These are phyloP conservation scores for Macrosteles quadrilineatus DNA, from an alignment of 1,140 invertebrate genomes.

Conservation along the genomic window DNA sequence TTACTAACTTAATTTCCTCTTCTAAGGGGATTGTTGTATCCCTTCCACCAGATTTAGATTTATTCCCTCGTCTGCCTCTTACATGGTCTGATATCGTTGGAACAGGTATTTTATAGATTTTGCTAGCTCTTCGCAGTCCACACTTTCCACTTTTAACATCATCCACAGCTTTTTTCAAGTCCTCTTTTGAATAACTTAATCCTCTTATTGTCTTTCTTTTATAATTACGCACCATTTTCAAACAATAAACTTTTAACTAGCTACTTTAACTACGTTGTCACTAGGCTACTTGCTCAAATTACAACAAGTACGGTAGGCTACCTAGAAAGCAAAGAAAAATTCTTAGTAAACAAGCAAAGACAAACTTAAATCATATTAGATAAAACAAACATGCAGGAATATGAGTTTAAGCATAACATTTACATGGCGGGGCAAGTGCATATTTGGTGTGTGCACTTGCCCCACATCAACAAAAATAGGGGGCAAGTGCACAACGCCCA, in stretches of 20 bases:
- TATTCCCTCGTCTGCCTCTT: conserved; percentile 27
- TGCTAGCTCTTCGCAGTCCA: conserved; percentile 12
- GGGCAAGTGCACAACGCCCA: too few species aligned
- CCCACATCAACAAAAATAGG: too few species aligned
- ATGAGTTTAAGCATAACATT: conserved; percentile 4
- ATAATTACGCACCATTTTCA: conserved; percentile 23
- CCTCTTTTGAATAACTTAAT: conserved; percentile 2
- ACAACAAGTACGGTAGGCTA: not conserved
- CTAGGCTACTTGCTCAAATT: not conserved
- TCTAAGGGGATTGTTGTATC: conserved; percentile 15
- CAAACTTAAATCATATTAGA: not conserved
- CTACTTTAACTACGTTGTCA: not conserved
- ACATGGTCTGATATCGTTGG: too few species aligned
- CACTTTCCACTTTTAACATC: conserved; percentile 9
- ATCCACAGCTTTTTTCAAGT: conserved; percentile 6
- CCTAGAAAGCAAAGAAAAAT: conserved; percentile 7
- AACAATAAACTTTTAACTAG: not conserved
- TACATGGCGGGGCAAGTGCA: conserved; percentile 5
- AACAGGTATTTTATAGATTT: conserved; percentile 40
- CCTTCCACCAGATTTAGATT: conserved; percentile 18
- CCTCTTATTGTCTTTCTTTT: conserved; percentile 18
- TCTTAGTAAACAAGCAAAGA: not conserved
- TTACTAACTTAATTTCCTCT: conserved; percentile 27
- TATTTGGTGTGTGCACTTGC: too few species aligned
- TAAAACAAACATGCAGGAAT: not conserved